Percentiles rank a stretch among this genome's conserved stretches.
phyloP scores from a whole-genome alignment of 2,113 vertebrate species.

The Strix aluco region DNA sequence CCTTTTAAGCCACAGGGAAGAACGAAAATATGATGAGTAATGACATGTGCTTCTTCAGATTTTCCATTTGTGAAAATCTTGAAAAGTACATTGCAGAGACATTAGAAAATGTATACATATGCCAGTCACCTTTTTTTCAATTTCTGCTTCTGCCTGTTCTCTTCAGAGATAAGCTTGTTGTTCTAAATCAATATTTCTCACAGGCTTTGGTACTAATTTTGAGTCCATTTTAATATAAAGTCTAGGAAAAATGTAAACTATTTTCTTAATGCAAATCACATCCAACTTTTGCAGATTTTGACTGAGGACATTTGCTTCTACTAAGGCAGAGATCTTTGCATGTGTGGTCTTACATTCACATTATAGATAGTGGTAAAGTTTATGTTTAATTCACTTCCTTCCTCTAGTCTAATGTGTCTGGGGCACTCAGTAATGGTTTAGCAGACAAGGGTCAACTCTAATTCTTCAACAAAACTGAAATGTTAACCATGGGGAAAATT shows the following conservation, averaged over 20 bases:
- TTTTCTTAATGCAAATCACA: background rate
- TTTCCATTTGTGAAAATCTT: background rate
- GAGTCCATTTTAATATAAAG: background rate
- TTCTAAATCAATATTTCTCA: background rate
- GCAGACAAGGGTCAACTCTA: background rate
- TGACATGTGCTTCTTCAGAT: background rate
- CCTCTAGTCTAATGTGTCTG: background rate
- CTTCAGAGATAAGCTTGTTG: background rate
- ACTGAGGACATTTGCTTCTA: background rate
- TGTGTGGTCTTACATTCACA: background rate
- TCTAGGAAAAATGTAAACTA: background rate
- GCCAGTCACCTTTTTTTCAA: background rate
- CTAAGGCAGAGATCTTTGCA: background rate
- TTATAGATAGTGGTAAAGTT: background rate
- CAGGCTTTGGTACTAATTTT: background rate
- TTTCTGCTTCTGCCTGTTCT: background rate
- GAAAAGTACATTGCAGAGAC: background rate
- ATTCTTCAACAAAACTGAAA: background rate
- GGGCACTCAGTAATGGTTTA: background rate
- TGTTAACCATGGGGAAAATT: background rate
- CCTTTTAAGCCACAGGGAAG: background rate
- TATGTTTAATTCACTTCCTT: background rate
- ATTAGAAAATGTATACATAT: background rate
- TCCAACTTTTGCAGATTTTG: background rate
- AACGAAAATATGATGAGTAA: background rate